Evolutionary conservation across 2,797 vertebrate genomes (phyloP).

Genomic region (Mionectes olivaceus): DNA sequence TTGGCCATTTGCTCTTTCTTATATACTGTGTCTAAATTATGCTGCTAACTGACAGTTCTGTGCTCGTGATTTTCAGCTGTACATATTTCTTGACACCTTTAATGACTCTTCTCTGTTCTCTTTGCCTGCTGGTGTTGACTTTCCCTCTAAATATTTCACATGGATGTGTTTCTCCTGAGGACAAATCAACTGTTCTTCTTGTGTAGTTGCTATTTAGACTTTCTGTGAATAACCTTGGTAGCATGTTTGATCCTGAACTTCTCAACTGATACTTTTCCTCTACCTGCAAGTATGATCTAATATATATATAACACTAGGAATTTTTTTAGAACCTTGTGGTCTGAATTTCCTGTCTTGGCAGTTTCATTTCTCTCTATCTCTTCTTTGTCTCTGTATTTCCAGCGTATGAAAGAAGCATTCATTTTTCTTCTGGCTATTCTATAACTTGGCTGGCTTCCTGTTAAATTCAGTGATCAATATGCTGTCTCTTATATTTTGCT

Average conservation of each 20-base stretch:
- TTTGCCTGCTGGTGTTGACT: conserved; percentile 11
- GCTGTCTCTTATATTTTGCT: not conserved
- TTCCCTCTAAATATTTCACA: not conserved
- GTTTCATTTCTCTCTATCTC: not conserved
- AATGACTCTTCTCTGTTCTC: conserved; percentile 39
- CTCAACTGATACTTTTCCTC: not conserved
- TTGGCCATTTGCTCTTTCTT: conserved; percentile 38
- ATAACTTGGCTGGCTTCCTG: not conserved
- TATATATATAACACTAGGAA: not conserved
- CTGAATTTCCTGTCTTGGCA: not conserved
- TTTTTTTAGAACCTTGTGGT: not conserved
- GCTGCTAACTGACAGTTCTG: not conserved
- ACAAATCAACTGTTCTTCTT: conserved; percentile 24
- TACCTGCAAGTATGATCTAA: conserved; percentile 11
- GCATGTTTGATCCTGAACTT: not conserved
- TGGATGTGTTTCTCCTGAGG: conserved; percentile 49
- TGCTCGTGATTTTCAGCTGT: conserved; percentile 18
- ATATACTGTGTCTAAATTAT: not conserved
- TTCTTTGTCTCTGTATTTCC: not conserved
- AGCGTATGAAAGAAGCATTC: not conserved
- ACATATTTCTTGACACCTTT: conserved; percentile 42
- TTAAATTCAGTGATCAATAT: not conserved
- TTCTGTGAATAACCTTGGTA: not conserved
- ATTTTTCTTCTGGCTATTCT: not conserved
- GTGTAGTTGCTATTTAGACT: not conserved